These are phyloP conservation scores for Aphidius gifuensis DNA, from an alignment of 1,140 invertebrate genomes.

Conservation along the genomic window DNA sequence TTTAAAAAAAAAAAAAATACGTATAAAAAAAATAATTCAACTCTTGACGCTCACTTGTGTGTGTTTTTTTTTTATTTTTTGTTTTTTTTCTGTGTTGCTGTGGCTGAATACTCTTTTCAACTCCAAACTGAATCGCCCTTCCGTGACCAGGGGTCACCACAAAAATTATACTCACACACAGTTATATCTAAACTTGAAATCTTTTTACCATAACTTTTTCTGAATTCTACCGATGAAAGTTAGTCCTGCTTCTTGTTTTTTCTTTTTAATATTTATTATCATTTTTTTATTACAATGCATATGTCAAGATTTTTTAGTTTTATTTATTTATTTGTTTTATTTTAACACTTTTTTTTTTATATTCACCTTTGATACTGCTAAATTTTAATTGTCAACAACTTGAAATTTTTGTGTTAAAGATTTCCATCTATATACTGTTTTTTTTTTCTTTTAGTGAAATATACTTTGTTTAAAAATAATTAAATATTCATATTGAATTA, in stretches of 20 bases:
- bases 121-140: slow-evolving; percentile 19
- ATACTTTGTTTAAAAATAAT: no score
- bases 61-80: slow-evolving; percentile 6
- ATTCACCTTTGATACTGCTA: no score
- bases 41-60: slow-evolving; percentile 13
- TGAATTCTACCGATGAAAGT: slow-evolving; percentile 13
- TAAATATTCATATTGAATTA: no score
- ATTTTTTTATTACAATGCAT: neutral
- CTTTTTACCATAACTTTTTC: slow-evolving; percentile 8
- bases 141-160: slow-evolving; percentile 38
- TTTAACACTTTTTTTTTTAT: no score
- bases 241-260: slow-evolving; percentile 13
- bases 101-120: neutral
- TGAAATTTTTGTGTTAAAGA: no score
- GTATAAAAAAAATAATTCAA: slow-evolving; percentile 22
- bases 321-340: no score
- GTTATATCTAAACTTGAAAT: slow-evolving; percentile 32
- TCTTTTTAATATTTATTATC: slow-evolving; percentile 3
- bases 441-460: no score
- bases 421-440: no score
- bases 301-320: no score
- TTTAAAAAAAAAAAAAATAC: slow-evolving; percentile 30
- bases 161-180: slow-evolving; percentile 47
- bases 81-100: slow-evolving; percentile 7
- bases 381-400: no score